Conservation (phyloP, 2,113 vertebrate species). For the Gracilinanus agilis region DNA sequence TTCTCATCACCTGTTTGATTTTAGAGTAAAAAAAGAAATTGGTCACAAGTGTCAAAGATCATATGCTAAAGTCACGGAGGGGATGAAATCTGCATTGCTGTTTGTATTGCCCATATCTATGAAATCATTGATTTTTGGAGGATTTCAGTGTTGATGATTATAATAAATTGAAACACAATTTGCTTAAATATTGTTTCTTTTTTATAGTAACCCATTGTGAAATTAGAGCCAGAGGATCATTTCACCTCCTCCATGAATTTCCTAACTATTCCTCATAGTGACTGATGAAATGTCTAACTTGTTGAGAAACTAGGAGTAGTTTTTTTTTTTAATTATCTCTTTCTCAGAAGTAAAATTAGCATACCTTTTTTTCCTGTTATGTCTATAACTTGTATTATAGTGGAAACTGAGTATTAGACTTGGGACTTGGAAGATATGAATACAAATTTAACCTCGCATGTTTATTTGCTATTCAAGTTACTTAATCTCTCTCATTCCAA, state of each 20-base stretch:
- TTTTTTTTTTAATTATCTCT: no score
- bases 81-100: neutral
- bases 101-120: neutral
- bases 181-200: neutral
- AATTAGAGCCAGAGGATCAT: neutral
- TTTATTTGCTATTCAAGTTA: neutral
- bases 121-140: neutral
- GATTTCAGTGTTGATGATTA: neutral
- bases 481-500: neutral
- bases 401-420: neutral
- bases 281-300: neutral
- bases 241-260: neutral
- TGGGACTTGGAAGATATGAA: neutral
- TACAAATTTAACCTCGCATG: neutral
- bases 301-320: neutral
- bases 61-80: neutral
- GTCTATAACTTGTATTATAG: neutral
- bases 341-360: neutral
- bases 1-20: neutral
- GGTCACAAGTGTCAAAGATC: neutral
- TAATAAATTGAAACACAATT: neutral
- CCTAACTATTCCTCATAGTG: neutral
- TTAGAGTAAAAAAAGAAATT: neutral
- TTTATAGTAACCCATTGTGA: neutral
- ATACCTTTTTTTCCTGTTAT: neutral